These are phyloP conservation scores for Zoanthus solanderi DNA, from an alignment of 92 coral and sea anemone genomes.

Conservation along the genomic window DNA sequence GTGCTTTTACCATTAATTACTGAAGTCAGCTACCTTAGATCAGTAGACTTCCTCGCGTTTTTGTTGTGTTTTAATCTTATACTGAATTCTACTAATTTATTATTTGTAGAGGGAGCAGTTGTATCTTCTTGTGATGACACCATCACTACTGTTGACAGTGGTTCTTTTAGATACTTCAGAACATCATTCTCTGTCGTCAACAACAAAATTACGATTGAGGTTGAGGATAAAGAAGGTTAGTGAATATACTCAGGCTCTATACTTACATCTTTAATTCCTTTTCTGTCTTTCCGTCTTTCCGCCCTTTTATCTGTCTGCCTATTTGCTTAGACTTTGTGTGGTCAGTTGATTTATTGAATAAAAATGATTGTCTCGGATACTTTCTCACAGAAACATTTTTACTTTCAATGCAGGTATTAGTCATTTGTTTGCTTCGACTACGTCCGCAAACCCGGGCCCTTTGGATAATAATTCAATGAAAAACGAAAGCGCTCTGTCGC, in stretches of 20 bases:
- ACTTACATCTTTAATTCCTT: not conserved
- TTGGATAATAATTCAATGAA: conserved; percentile 77
- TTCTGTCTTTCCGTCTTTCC: not conserved
- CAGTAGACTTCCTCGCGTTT: not conserved
- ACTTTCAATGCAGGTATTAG: conserved; percentile 67
- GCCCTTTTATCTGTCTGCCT: not conserved
- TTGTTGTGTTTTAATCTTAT: not conserved
- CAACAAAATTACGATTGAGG: conserved; percentile 81
- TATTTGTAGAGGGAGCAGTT: conserved; percentile 82
- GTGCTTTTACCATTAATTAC: too few species aligned
- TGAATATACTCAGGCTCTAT: not conserved
- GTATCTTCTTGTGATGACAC: conserved; percentile 86
- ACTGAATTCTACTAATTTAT: not conserved
- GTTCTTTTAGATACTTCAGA: conserved; percentile 88
- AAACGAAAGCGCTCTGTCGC: conserved; percentile 79
- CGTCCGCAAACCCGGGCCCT: conserved; percentile 91
- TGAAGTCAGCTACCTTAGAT: not conserved
- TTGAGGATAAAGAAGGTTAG: conserved; percentile 80
- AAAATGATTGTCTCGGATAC: not conserved
- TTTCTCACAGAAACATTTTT: not conserved
- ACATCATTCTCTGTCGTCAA: conserved; percentile 76
- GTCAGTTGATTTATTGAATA: not conserved
- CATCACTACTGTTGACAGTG: conserved; percentile 89
- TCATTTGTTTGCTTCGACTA: conserved; percentile 87
- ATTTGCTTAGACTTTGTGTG: not conserved